Conservation (phyloP, 2,888 invertebrate genomes). For the Melanotus villosus region DNA sequence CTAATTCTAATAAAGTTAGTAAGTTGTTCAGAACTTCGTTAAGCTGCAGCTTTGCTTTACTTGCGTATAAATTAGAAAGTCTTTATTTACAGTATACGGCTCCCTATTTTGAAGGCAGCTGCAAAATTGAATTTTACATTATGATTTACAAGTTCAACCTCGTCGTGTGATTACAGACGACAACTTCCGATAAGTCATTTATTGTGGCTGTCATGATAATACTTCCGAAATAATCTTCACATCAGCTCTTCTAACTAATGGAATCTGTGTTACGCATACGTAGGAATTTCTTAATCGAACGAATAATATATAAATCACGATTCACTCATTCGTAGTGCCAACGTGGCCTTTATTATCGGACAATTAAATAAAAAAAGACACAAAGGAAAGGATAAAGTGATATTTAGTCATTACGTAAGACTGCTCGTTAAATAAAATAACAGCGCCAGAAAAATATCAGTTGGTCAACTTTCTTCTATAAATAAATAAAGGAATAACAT, state of each 20-base stretch:
- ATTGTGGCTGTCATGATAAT: not conserved
- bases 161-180: slow-evolving; percentile 13
- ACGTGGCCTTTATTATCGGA: too few relatives aligned
- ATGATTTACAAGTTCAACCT: slow-evolving; percentile 26
- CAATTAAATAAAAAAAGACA: too few relatives aligned
- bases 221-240: not conserved
- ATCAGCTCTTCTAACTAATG: not conserved
- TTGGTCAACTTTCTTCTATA: too few relatives aligned
- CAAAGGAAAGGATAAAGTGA: too few relatives aligned
- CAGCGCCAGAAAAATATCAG: too few relatives aligned
- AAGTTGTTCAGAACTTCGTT: slow-evolving; percentile 38
- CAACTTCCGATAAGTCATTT: slow-evolving; percentile 20
- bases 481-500: too few relatives aligned
- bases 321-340: too few relatives aligned
- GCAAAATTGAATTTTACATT: slow-evolving; percentile 35
- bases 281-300: too few relatives aligned
- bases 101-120: slow-evolving; percentile 27
- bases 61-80: slow-evolving; percentile 45
- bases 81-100: slow-evolving; percentile 37
- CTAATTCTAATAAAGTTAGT: slow-evolving; percentile 44
- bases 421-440: too few relatives aligned
- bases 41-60: slow-evolving; percentile 42
- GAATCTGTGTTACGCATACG: not conserved
- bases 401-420: too few relatives aligned
- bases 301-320: too few relatives aligned